Percentiles rank a stretch among this genome's conserved stretches.
These are phyloP conservation scores for Zygothrica quintamaculata DNA, from an alignment of 2,888 invertebrate species.

Conservation along the genomic window DNA sequence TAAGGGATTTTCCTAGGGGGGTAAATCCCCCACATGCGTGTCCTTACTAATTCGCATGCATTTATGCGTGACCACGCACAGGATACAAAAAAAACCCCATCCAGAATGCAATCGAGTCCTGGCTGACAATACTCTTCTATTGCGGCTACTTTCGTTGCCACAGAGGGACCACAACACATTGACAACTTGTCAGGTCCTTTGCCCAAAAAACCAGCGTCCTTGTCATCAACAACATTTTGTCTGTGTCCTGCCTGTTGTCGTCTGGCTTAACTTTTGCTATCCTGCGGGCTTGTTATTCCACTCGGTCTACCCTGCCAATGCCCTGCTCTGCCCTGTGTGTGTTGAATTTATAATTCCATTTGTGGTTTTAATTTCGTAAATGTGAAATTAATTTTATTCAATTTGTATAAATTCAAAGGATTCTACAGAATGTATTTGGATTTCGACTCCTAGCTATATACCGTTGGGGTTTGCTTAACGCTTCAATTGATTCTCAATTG, in stretches of 20 bases:
- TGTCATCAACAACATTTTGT: slow-evolving; percentile 44
- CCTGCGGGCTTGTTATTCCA: slow-evolving; percentile 66
- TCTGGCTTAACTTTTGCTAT: slow-evolving; percentile 79
- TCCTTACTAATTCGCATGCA: slow-evolving; percentile 78
- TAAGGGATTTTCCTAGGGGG: too few species aligned
- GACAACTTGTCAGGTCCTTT: slow-evolving; percentile 66
- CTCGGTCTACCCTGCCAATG: background rate
- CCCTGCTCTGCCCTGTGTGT: slow-evolving; percentile 43
- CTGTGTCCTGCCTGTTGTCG: slow-evolving; percentile 39
- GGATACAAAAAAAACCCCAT: slow-evolving; percentile 20
- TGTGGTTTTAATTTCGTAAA: slow-evolving; percentile 80
- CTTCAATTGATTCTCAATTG: slow-evolving; percentile 67
- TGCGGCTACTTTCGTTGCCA: slow-evolving; percentile 49
- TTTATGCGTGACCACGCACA: slow-evolving; percentile 77
- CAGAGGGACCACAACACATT: slow-evolving; percentile 32
- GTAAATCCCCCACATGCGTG: slow-evolving; percentile 54
- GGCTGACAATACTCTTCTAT: slow-evolving; percentile 37
- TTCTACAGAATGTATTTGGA: slow-evolving; percentile 3
- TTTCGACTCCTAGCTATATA: background rate
- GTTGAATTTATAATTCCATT: slow-evolving; percentile 81
- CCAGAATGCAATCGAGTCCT: slow-evolving; percentile 45
- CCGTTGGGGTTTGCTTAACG: slow-evolving; percentile 25
- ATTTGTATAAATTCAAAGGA: slow-evolving; percentile 45
- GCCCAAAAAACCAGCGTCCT: slow-evolving; percentile 42
- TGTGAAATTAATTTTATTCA: slow-evolving; percentile 80